phyloP scores from a whole-genome alignment of 2,113 vertebrate species.

The Vulpes ferrilata region DNA sequence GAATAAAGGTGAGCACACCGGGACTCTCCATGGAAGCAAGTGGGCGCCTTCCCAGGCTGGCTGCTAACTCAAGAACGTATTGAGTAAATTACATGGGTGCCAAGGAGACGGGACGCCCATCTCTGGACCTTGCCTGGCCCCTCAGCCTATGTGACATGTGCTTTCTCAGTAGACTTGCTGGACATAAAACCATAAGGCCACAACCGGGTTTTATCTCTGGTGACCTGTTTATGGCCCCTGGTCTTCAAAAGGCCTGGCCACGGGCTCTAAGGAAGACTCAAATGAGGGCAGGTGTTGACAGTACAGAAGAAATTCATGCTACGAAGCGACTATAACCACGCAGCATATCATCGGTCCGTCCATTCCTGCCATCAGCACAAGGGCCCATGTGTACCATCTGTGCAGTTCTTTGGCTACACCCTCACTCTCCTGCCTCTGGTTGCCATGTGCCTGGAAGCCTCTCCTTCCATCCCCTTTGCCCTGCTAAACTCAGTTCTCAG shows the following conservation, averaged over 20 bases:
- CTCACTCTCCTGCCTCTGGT: not conserved
- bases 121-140: not conserved
- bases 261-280: not conserved
- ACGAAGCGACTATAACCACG: not conserved
- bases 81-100: accelerated
- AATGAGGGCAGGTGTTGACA: not conserved
- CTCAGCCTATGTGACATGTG: not conserved
- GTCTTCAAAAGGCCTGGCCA: not conserved
- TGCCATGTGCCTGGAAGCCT: not conserved
- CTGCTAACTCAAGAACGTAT: not conserved
- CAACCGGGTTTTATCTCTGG: not conserved
- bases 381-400: accelerated
- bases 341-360: no score
- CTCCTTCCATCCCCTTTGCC: not conserved
- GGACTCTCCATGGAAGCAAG: accelerated
- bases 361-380: not conserved
- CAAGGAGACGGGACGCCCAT: accelerated
- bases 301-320: not conserved
- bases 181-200: no score
- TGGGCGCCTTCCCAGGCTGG: accelerated
- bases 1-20: not conserved
- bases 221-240: accelerated
- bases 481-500: not conserved
- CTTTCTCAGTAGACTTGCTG: accelerated
- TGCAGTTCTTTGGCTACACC: not conserved